Conservation (phyloP, 2,113 vertebrate genomes). For the Coptodon rendalli region DNA sequence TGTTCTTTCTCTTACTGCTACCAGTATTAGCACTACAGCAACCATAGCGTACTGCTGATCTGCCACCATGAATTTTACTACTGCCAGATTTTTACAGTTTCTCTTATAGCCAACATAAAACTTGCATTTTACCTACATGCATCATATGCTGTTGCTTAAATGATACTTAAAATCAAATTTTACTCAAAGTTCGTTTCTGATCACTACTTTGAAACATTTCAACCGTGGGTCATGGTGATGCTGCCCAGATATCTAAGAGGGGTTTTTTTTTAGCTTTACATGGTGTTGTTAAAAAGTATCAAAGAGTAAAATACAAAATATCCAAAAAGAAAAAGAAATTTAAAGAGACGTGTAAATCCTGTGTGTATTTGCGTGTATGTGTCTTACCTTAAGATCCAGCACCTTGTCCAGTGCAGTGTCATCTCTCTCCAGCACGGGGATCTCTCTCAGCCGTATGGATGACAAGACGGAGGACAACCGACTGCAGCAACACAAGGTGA, state of each 20-base stretch:
- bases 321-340: background rate
- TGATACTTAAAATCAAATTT: background rate
- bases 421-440: constrained; percentile 80
- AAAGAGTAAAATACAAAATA: background rate
- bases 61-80: background rate
- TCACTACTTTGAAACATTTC: background rate
- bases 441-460: constrained; percentile 84
- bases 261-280: background rate
- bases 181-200: background rate
- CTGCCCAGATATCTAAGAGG: background rate
- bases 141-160: background rate
- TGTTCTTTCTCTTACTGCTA: background rate
- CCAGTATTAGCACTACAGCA: background rate
- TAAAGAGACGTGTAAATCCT: background rate
- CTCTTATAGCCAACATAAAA: background rate
- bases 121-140: background rate
- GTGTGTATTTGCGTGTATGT: background rate
- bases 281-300: background rate
- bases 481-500: constrained; percentile 65
- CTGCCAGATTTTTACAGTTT: background rate
- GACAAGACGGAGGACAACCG: constrained; percentile 74
- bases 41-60: background rate
- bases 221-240: background rate
- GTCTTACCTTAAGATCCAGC: constrained; percentile 70
- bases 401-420: constrained; percentile 82